These are phyloP conservation scores for Paramormyrops hopkinsi DNA, from an alignment of 2,797 vertebrate genomes.

Conservation along the genomic window DNA sequence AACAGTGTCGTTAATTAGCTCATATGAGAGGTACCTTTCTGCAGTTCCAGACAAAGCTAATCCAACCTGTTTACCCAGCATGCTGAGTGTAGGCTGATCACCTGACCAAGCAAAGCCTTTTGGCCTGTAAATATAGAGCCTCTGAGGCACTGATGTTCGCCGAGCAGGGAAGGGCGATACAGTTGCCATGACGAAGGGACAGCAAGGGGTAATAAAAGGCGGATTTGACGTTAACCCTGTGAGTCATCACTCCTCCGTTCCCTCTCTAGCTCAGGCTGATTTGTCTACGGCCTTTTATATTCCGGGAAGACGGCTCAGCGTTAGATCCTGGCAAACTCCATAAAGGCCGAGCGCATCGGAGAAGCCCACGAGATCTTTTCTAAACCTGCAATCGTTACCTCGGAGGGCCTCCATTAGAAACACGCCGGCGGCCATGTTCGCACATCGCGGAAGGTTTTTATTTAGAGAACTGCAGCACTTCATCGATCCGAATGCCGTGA, in stretches of 20 bases:
- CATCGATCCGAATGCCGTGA: not conserved
- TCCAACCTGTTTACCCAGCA: not conserved
- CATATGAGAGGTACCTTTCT: not conserved
- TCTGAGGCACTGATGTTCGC: not conserved
- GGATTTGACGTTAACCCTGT: conserved; percentile 19
- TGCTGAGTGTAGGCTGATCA: not conserved
- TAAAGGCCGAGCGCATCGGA: not conserved
- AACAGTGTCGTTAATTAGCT: not conserved
- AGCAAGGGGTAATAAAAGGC: conserved; percentile 18
- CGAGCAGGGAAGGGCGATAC: conserved; percentile 11
- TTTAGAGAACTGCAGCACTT: not conserved
- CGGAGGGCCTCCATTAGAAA: not conserved
- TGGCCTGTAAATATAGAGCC: conserved; percentile 14
- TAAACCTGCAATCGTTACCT: not conserved
- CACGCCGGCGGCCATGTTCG: not conserved
- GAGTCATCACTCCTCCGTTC: conserved; percentile 10
- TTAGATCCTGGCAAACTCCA: not conserved
- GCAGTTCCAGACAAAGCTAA: not conserved
- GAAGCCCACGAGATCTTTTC: not conserved
- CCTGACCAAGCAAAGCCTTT: not conserved
- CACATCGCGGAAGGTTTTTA: not conserved
- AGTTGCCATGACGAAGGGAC: conserved; percentile 15
- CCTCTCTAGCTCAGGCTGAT: conserved; percentile 8
- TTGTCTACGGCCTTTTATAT: conserved; percentile 9
- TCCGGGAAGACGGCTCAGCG: not conserved